Percentiles rank a stretch among this genome's conserved stretches.
Evolutionary conservation across 2,888 invertebrate genomes (phyloP).

Genomic region (Schizotus pectinicornis): DNA sequence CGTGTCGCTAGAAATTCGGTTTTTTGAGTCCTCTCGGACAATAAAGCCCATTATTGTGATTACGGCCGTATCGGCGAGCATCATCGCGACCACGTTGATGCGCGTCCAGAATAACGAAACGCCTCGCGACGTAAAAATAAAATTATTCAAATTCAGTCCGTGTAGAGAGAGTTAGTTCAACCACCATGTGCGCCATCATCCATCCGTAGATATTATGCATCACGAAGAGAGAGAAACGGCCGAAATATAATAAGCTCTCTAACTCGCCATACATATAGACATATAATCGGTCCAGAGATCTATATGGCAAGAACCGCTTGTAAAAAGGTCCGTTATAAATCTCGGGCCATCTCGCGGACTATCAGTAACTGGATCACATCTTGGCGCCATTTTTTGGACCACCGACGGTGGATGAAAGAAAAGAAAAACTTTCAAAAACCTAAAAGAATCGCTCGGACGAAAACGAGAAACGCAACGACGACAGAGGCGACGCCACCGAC

Average conservation of each 20-base stretch:
- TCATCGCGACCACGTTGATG: too few species aligned
- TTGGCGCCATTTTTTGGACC: conserved; percentile 48
- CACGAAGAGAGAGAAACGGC: not conserved
- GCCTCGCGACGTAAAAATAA: too few species aligned
- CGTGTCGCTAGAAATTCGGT: too few species aligned
- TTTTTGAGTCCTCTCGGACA: too few species aligned
- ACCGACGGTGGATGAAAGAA: conserved; percentile 37
- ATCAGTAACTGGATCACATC: conserved; percentile 50
- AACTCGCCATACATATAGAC: conserved; percentile 17
- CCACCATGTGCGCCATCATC: not conserved
- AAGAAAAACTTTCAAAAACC: conserved; percentile 1
- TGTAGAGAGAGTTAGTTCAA: too few species aligned
- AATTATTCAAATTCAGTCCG: too few species aligned
- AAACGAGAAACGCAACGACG: too few species aligned
- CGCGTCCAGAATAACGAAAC: too few species aligned
- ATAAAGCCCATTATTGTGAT: too few species aligned
- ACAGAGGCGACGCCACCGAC: not conserved
- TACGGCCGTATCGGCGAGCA: too few species aligned
- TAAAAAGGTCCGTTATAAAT: conserved; percentile 49
- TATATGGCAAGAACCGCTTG: conserved; percentile 43
- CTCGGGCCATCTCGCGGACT: conserved; percentile 49
- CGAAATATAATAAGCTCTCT: conserved; percentile 21
- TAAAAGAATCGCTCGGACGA: not conserved
- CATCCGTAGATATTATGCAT: too few species aligned
- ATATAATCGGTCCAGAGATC: conserved; percentile 33